Conservation (phyloP, 2,888 invertebrate species). For the Archaeoteleia sp. region DNA sequence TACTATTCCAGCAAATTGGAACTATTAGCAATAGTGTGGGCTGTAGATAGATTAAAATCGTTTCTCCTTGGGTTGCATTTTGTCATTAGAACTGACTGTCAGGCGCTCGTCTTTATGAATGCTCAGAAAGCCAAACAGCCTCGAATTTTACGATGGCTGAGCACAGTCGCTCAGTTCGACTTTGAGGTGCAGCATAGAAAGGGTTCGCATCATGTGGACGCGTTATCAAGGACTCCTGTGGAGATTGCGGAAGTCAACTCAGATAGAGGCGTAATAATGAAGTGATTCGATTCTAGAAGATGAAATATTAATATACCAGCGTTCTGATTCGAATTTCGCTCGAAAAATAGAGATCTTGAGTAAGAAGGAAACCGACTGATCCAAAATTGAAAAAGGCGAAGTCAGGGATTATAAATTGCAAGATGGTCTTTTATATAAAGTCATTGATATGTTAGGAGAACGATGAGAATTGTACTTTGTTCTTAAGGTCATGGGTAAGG, state of each 20-base stretch:
- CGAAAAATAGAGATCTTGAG: no score
- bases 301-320: conserved; percentile 23
- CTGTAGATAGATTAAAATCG: conserved; percentile 12
- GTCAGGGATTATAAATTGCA: conserved; percentile 11
- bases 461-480: conserved; percentile 15
- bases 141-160: conserved; percentile 3
- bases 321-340: no score
- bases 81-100: conserved; percentile 6
- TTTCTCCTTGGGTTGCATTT: conserved; percentile 17
- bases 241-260: background rate
- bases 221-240: conserved; percentile 13
- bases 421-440: conserved; percentile 30
- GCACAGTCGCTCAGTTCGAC: background rate
- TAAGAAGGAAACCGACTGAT: no score
- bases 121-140: conserved; percentile 9
- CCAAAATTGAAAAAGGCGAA: conserved; percentile 10
- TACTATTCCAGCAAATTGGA: conserved; percentile 53
- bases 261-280: conserved; percentile 13
- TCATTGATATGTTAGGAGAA: no score
- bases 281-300: conserved; percentile 38
- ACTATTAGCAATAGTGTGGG: conserved; percentile 24
- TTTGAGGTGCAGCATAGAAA: no score
- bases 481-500: no score
- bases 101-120: conserved; percentile 9
- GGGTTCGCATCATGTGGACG: conserved; percentile 21